Percentiles rank a stretch among this genome's conserved stretches.
Evolutionary conservation across 2,888 invertebrate species (phyloP).

Genomic region (Caenorhabditis virilis): DNA sequence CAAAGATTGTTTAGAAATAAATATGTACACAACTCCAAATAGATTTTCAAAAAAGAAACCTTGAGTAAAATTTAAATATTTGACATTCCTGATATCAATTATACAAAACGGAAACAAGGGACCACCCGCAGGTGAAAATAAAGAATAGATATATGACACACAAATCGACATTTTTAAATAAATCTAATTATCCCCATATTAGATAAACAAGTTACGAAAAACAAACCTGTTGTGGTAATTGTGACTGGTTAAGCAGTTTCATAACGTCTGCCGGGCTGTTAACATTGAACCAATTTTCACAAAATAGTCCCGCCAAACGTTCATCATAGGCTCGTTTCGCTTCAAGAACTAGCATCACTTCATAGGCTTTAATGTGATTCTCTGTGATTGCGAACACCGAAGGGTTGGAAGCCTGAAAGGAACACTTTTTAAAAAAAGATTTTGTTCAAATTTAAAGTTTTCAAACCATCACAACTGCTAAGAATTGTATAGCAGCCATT

Average conservation of each 20-base stretch:
- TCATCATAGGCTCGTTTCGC: slow-evolving; percentile 45
- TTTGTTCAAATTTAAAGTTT: too few species aligned
- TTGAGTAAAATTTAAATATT: too few species aligned
- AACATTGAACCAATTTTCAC: slow-evolving; percentile 46
- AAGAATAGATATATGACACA: too few species aligned
- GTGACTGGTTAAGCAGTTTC: slow-evolving; percentile 13
- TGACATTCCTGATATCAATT: too few species aligned
- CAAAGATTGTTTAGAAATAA: too few species aligned
- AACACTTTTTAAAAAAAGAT: background rate
- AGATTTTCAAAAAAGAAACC: too few species aligned
- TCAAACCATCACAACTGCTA: too few species aligned
- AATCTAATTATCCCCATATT: background rate
- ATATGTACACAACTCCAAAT: too few species aligned
- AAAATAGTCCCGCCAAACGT: slow-evolving; percentile 37
- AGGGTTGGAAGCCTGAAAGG: background rate
- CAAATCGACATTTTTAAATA: too few species aligned
- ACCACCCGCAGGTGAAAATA: too few species aligned
- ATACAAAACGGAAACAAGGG: too few species aligned
- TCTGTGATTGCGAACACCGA: slow-evolving; percentile 5
- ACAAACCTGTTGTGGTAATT: slow-evolving; percentile 22
- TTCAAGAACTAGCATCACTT: slow-evolving; percentile 40
- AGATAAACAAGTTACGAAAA: background rate
- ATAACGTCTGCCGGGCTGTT: slow-evolving; percentile 46
- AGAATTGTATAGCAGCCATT: too few species aligned
- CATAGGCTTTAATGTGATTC: slow-evolving; percentile 25